These are phyloP conservation scores for Rhynchophorus ferrugineus DNA, from an alignment of 1,140 invertebrate species.

Conservation along the genomic window DNA sequence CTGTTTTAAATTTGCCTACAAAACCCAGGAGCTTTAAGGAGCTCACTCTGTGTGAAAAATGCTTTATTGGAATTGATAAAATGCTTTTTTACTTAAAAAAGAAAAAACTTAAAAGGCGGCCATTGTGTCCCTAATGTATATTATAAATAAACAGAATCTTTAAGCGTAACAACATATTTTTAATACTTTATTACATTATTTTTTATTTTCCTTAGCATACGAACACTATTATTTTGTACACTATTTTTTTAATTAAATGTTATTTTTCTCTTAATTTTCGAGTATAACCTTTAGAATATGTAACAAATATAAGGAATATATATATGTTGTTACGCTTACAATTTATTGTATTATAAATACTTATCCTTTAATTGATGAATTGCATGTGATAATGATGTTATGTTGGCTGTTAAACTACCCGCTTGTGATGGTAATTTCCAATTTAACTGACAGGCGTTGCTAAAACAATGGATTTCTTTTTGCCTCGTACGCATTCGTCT, in stretches of 20 bases:
- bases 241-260: conserved; percentile 14
- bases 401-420: conserved; percentile 31
- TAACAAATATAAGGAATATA: no score
- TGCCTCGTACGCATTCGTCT: conserved; percentile 5
- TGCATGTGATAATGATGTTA: conserved; percentile 38
- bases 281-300: no score
- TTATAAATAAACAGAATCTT: conserved; percentile 14
- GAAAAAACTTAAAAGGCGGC: conserved; percentile 12
- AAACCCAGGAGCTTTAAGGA: conserved; percentile 12
- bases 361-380: conserved; percentile 32
- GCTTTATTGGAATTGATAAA: conserved; percentile 39
- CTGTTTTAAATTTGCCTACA: neutral
- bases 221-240: conserved; percentile 15
- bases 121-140: conserved; percentile 25
- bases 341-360: conserved; percentile 27
- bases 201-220: neutral
- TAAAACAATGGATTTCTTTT: conserved; percentile 11
- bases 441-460: conserved; percentile 21
- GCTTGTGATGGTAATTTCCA: conserved; percentile 18
- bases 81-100: conserved; percentile 37
- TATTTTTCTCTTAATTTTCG: no score
- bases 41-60: conserved; percentile 21
- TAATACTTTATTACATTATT: no score
- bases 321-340: conserved; percentile 16
- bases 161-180: neutral